A percentile compares a stretch with the other conserved stretches of the same genome.
These are phyloP conservation scores for Rotaria macrura DNA, from an alignment of 2,888 invertebrate genomes.

Conservation along the genomic window DNA sequence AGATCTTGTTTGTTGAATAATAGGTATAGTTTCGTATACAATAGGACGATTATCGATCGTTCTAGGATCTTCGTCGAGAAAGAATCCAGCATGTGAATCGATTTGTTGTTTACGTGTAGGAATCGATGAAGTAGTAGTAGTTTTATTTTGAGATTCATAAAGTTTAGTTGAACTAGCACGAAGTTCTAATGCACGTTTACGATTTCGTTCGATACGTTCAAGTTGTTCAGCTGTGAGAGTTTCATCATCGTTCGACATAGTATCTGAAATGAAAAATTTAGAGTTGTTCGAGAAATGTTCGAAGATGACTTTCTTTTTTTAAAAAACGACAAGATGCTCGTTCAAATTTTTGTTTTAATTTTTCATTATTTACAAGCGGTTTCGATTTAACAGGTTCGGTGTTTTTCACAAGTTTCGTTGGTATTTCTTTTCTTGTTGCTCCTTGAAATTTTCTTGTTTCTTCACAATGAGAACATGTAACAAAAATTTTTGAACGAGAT, in stretches of 20 bases:
- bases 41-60: not conserved
- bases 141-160: not conserved
- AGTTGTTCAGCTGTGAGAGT: slow-evolving; percentile 24
- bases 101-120: slow-evolving; percentile 18
- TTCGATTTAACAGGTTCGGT: not conserved
- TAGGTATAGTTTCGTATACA: not conserved
- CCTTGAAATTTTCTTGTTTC: not conserved
- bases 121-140: not conserved
- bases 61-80: slow-evolving; percentile 23
- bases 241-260: not conserved
- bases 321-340: slow-evolving; percentile 1
- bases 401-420: not conserved
- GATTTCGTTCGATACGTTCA: slow-evolving; percentile 27
- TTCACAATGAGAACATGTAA: not conserved
- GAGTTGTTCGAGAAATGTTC: slow-evolving; percentile 10
- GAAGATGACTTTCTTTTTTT: slow-evolving; percentile 5
- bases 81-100: slow-evolving; percentile 30
- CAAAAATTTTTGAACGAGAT: not conserved
- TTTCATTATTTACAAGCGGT: not conserved
- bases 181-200: slow-evolving; percentile 24
- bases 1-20: not conserved
- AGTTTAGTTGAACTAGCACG: slow-evolving; percentile 23
- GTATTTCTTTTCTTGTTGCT: not conserved
- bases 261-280: not conserved
- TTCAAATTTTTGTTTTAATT: slow-evolving; percentile 7